Evolutionary conservation across 2,888 invertebrate genomes (phyloP), one percentile per base, ranked within the genome.

Genomic region (Amiota minor): DNA sequence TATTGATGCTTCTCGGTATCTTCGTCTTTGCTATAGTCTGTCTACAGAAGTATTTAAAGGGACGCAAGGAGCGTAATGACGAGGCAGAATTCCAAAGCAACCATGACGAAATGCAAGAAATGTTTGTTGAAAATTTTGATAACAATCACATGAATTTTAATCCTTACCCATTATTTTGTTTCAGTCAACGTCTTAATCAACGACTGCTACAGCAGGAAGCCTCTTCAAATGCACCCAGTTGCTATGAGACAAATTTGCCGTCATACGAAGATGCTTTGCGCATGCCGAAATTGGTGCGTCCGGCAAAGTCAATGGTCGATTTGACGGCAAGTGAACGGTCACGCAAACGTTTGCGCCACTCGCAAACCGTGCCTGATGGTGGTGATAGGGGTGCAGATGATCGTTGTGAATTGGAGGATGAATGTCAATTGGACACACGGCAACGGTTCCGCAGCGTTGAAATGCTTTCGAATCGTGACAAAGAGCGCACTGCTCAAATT

Each of bases 261-360:
- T 93, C 93, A 3, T 95, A 95, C 82, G 93, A 93, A 81, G 95
- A 95, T 90, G 95, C 95, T 49, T 91, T 95, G 72, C 91, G 93
- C 20, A 93, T 95, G 93, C 94, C 95, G 1, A 92, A 93, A 84
- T 82, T 94, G 55, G 93, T 92, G 80, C 88, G 91, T 4, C 93
- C 93, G 0, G 91, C 91, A 81, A 92, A 92, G 80, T 93, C 93
- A 0, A 87, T 90, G 87, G 55, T 87, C 73, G 85, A 88, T 74
- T 62, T 89, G 9, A 88, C 91, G 0, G 90, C 90, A 3, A 89
- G 90, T 1, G 91, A 91, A 77, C 88, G 89, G 85, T 87, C 82
- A 75, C 86, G 86, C 20, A 82, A 83, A 14, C 81, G 81, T 11
- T 73, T 85, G 4, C 79, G 80, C 0, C 82, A 84, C 14, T 77